Evolutionary conservation across 2,113 vertebrate species (phyloP).

Genomic region (Kryptolebias marmoratus): DNA sequence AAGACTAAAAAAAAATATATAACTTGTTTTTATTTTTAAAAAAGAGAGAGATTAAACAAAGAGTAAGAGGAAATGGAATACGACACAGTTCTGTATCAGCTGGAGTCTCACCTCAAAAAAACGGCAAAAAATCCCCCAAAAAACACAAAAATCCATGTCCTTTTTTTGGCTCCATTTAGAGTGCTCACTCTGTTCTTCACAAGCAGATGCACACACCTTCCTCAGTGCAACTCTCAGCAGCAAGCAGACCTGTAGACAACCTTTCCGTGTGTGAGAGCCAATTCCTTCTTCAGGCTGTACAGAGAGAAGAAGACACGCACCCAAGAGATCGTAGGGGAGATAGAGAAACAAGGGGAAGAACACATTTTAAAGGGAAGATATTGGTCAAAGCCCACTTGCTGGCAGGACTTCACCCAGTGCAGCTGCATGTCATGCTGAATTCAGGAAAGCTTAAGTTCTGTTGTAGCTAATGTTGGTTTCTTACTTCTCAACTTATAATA

Average conservation of each 20-base stretch:
- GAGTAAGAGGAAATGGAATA: conserved; percentile 45
- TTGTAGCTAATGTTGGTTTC: conserved; percentile 3
- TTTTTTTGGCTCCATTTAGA: conserved; percentile 49
- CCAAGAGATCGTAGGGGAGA: conserved; percentile 8
- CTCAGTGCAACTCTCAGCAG: conserved; percentile 45
- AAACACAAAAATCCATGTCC: conserved; percentile 67
- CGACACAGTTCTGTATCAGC: conserved; percentile 63
- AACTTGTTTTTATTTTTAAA: not conserved
- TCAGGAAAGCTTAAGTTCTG: conserved; percentile 1
- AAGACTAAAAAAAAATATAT: not conserved
- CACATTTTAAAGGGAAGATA: conserved; percentile 29
- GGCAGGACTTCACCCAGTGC: conserved; percentile 13
- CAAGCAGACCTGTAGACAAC: conserved; percentile 43
- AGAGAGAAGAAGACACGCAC: conserved; percentile 7
- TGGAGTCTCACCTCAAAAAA: conserved; percentile 48
- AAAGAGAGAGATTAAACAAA: conserved; percentile 32
- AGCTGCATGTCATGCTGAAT: conserved; percentile 3
- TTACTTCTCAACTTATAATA: conserved; percentile 5
- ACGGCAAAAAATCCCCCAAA: too few species aligned
- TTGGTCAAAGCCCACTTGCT: conserved; percentile 27
- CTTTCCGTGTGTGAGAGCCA: conserved; percentile 34
- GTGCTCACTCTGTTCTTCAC: conserved; percentile 51
- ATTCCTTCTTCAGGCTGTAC: conserved; percentile 4
- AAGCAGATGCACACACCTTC: conserved; percentile 35
- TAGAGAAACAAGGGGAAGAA: conserved; percentile 14